A percentile compares a stretch with the other conserved stretches of the same genome.
phyloP scores from a whole-genome alignment of 2,888 invertebrate genomes.

The Phyllotreta striolata region DNA sequence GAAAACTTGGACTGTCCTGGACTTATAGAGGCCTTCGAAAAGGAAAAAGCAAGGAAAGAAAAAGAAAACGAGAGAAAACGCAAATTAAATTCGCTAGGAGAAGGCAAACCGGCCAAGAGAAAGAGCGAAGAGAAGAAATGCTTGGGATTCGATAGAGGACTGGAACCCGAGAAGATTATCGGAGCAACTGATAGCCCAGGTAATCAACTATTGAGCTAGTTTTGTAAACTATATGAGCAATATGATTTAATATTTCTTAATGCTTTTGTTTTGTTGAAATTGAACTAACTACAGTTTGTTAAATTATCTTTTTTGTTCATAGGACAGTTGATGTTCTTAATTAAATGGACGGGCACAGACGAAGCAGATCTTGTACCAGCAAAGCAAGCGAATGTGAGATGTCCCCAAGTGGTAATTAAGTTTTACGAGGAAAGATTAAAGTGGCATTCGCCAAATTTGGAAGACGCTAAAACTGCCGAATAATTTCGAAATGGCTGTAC shows the following conservation, averaged over 20 bases:
- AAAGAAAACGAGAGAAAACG: conserved; percentile 60
- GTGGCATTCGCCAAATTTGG: conserved; percentile 77
- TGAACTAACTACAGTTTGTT: too few relatives aligned
- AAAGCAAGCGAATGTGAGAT: conserved; percentile 70
- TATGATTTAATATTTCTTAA: conserved; percentile 11
- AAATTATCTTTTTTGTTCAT: conserved; percentile 24
- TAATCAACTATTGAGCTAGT: conserved; percentile 17
- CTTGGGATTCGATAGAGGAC: conserved; percentile 81
- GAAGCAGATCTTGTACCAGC: conserved; percentile 77
- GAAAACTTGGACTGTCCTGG: conserved; percentile 88
- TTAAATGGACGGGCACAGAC: conserved; percentile 75
- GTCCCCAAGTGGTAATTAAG: conserved; percentile 73
- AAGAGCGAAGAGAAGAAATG: conserved; percentile 64
- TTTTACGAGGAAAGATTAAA: conserved; percentile 81
- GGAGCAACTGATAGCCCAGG: conserved; percentile 94
- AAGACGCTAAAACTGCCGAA: conserved; percentile 60
- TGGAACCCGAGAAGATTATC: conserved; percentile 87
- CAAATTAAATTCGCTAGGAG: conserved; percentile 55
- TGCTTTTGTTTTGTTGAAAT: background rate
- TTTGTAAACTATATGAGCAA: background rate
- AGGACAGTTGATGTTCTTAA: conserved; percentile 69
- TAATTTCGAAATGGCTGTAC: conserved; percentile 18
- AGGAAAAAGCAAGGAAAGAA: conserved; percentile 70
- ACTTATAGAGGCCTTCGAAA: conserved; percentile 85
- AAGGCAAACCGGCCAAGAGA: conserved; percentile 55